Conservation (phyloP, 2,797 vertebrate species). For the Potorous gilbertii region DNA sequence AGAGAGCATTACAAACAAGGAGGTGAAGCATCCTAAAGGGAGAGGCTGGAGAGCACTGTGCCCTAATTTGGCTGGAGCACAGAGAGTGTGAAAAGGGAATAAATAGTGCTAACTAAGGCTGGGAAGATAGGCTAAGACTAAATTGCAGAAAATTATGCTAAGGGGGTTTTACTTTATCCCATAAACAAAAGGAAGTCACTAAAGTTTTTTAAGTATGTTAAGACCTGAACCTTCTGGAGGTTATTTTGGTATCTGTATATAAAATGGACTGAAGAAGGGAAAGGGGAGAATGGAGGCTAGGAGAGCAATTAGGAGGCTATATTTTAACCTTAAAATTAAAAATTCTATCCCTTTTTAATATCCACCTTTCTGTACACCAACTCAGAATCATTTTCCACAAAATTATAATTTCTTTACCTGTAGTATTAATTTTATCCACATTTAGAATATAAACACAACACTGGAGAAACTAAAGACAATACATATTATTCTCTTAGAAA, state of each 20-base stretch:
- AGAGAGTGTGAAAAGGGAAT: not conserved
- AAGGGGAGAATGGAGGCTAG: not conserved
- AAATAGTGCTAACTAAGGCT: not conserved
- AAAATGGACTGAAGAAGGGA: not conserved
- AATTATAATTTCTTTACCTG: slow-evolving; percentile 8
- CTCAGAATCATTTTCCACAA: slow-evolving; percentile 29
- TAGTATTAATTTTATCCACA: slow-evolving; percentile 78
- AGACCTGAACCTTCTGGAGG: not conserved
- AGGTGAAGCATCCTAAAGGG: not conserved
- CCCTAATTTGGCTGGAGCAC: not conserved
- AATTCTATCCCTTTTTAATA: not conserved
- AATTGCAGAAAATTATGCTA: not conserved
- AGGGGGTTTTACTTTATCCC: not conserved
- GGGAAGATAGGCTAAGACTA: not conserved
- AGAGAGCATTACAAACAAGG: not conserved
- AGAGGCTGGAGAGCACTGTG: not conserved
- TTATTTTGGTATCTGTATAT: not conserved
- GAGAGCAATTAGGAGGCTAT: not conserved
- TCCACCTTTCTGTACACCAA: not conserved
- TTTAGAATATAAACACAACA: slow-evolving; percentile 71
- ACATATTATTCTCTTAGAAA: slow-evolving; percentile 73
- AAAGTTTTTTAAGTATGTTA: not conserved
- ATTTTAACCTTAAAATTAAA: not conserved
- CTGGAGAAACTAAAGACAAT: slow-evolving; percentile 80
- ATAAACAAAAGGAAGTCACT: not conserved